Evolutionary conservation across 2,888 invertebrate genomes (phyloP).

Genomic region (Microplitis deprimator): DNA sequence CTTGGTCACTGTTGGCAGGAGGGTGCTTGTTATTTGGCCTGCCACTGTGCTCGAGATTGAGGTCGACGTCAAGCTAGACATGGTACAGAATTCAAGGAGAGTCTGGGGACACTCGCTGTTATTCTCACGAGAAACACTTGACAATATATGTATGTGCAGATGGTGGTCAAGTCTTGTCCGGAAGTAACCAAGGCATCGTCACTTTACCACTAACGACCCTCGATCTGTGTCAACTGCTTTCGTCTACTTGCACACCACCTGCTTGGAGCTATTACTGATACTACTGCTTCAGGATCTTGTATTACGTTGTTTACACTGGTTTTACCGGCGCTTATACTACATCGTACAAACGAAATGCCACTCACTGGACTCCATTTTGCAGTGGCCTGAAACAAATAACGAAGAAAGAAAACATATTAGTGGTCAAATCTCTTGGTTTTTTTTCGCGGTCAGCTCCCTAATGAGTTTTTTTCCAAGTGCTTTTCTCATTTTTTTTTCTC

Average conservation of each 20-base stretch:
- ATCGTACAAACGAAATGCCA: constrained; percentile 23
- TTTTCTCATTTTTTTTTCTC: neutral
- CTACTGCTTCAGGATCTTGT: constrained; percentile 3
- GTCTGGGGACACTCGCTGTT: constrained; percentile 42
- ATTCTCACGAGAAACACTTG: constrained; percentile 39
- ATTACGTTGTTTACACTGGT: constrained; percentile 18
- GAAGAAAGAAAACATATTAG: constrained; percentile 8
- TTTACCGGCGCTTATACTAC: constrained; percentile 1
- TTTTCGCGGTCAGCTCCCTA: constrained; percentile 14
- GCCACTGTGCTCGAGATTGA: constrained; percentile 56
- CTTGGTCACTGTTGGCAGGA: constrained; percentile 62
- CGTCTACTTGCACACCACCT: neutral
- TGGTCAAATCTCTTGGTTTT: neutral
- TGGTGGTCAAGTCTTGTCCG: constrained; percentile 47
- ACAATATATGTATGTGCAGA: neutral
- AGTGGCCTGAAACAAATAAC: constrained; percentile 22
- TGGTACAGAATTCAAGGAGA: constrained; percentile 53
- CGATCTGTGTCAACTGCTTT: constrained; percentile 13
- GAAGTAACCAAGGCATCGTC: constrained; percentile 46
- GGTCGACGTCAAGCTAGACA: constrained; percentile 63
- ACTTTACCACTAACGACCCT: constrained; percentile 17
- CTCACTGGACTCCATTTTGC: constrained; percentile 23
- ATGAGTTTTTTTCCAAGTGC: constrained; percentile 12
- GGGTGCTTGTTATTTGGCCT: constrained; percentile 60
- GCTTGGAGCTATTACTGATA: constrained; percentile 2